A percentile compares a stretch with the other conserved stretches of the same genome.
These are phyloP conservation scores for Tuta absoluta DNA, from an alignment of 2,888 invertebrate genomes.

Conservation along the genomic window DNA sequence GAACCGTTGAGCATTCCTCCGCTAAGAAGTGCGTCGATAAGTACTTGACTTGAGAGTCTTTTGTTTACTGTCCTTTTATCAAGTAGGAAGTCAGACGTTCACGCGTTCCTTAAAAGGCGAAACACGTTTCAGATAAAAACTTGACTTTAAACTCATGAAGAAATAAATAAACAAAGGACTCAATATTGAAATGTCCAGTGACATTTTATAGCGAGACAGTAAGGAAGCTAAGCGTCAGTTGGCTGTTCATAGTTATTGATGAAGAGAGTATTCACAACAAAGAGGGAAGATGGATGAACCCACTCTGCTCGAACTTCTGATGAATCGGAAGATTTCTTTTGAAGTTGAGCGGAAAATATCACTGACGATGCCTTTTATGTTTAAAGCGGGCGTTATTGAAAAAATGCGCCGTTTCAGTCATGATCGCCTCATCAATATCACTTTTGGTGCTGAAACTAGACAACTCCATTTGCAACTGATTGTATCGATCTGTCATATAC, in stretches of 20 bases:
- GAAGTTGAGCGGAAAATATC: conserved; percentile 37
- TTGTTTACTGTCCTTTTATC: conserved; percentile 54
- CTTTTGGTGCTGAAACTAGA: conserved; percentile 16
- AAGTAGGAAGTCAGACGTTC: conserved; percentile 48
- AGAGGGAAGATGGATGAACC: conserved; percentile 45
- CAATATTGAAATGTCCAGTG: conserved; percentile 6
- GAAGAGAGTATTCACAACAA: conserved; percentile 45
- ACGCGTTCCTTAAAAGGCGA: conserved; percentile 18
- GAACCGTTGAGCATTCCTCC: conserved; percentile 46
- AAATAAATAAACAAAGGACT: not conserved
- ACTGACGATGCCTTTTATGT: conserved; percentile 22
- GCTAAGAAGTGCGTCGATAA: conserved; percentile 42
- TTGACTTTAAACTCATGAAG: not conserved
- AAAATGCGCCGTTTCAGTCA: conserved; percentile 22
- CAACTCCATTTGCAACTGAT: conserved; percentile 12
- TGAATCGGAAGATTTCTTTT: conserved; percentile 40
- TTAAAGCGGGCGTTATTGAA: conserved; percentile 22
- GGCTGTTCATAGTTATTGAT: conserved; percentile 42
- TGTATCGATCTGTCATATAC: conserved; percentile 1
- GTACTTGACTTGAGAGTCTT: conserved; percentile 39
- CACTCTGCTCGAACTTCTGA: conserved; percentile 38
- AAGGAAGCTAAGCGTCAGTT: not conserved
- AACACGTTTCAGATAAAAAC: conserved; percentile 17
- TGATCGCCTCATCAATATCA: conserved; percentile 24
- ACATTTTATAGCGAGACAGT: not conserved